phyloP scores from a whole-genome alignment of 2,888 invertebrate genomes.

The Cerceris ruficornis region DNA sequence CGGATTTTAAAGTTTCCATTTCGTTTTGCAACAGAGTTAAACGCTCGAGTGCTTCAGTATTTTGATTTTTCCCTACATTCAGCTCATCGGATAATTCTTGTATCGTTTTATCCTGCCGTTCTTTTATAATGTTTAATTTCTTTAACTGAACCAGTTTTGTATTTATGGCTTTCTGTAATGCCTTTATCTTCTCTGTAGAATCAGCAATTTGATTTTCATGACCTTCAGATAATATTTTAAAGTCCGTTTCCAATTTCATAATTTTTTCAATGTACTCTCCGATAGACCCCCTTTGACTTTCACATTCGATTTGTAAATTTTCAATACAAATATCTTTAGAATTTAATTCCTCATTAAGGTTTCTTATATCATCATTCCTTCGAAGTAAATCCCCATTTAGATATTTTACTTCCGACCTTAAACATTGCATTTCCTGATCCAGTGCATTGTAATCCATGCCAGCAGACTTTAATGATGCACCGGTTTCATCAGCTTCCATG shows the following conservation, averaged over 20 bases:
- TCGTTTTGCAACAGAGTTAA: constrained; percentile 45
- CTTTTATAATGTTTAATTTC: constrained; percentile 82
- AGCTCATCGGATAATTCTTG: constrained; percentile 84
- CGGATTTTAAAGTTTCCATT: constrained; percentile 44
- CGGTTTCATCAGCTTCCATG: constrained; percentile 40
- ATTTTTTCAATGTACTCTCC: constrained; percentile 64
- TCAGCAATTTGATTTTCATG: constrained; percentile 77
- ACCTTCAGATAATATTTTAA: constrained; percentile 81
- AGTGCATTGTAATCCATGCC: constrained; percentile 27
- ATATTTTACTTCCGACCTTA: constrained; percentile 40
- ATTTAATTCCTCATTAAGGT: constrained; percentile 75
- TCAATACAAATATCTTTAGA: constrained; percentile 63
- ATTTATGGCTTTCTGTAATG: constrained; percentile 70
- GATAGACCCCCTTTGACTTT: constrained; percentile 58
- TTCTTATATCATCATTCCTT: constrained; percentile 55
- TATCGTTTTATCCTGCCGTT: constrained; percentile 82
- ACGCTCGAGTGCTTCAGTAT: constrained; percentile 45
- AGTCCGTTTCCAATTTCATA: constrained; percentile 74
- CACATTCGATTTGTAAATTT: constrained; percentile 58
- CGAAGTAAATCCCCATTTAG: constrained; percentile 46
- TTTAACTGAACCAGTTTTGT: constrained; percentile 74
- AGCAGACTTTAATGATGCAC: constrained; percentile 51
- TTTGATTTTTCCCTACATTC: constrained; percentile 82
- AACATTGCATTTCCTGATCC: constrained; percentile 31
- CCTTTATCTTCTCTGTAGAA: constrained; percentile 61